Evolutionary conservation across 2,888 invertebrate species (phyloP), one percentile per base, ranked within the genome.

Genomic region (Aspidiotus rigidus): DNA sequence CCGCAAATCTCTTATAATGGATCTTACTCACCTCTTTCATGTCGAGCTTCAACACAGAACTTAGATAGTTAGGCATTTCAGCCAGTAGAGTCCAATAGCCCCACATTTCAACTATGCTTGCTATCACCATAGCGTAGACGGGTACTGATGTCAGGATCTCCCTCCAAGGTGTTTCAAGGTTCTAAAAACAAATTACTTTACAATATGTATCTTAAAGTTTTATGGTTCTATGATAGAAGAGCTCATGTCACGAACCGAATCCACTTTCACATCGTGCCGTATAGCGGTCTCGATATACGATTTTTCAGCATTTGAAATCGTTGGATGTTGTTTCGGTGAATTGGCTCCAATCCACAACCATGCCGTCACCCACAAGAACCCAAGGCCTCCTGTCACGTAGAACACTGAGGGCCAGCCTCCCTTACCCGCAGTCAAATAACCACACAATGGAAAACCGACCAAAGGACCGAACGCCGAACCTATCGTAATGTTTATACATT

Each of bases 331-430:
- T 0, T 82, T 79, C 0, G 90, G 89, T 0, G 83, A 83, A 71
- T 84, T 84, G 9, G 85, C 81, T 0, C 88, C 89, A 16, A 86
- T 78, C 67, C 84, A 77, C 5, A 82, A 77, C 80, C 85, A 89
- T 0, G 78, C 71, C 0, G 83, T 71, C 0, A 83, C 78, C 87
- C 88, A 89, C 0, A 82, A 28, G 0, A 84, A 75, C 0, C 86
- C 85, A 0, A 84, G 75, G 3, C 80, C 79, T 0, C 89, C 89
- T 74, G 87, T 87, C 1, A 85, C 77, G 75, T 90, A 91, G 78
- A 90, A 90, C 70, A 87, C 85, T 8, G 86, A 83, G 0, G 87
- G 86, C 91, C 91, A 91, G 0, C 90, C 90, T 74, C 84, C 80
- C 0, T 78, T 73, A 0, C 86, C 84, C 0, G 84, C 85, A 0